phyloP scores from a whole-genome alignment of 2,888 invertebrate genomes.

The Lepidocyrtinus sp. region DNA sequence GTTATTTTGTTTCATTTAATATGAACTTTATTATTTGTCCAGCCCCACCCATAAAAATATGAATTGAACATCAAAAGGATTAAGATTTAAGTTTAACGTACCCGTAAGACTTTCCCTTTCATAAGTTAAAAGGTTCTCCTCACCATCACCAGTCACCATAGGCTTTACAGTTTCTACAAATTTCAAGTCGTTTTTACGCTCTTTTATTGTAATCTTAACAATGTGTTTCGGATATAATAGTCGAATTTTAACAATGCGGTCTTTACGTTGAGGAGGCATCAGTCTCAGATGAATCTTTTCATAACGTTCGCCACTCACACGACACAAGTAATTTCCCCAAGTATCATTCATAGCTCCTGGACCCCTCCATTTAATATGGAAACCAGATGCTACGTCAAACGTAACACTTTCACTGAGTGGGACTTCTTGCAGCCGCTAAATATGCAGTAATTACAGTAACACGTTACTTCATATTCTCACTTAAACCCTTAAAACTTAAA shows the following conservation, averaged over 20 bases:
- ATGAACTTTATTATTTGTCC: too few species aligned
- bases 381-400: conserved; percentile 60
- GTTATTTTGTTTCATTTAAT: too few species aligned
- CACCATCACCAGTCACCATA: conserved; percentile 4
- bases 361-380: conserved; percentile 58
- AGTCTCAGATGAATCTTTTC: conserved; percentile 61
- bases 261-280: conserved; percentile 55
- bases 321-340: conserved; percentile 63
- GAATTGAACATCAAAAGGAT: too few species aligned
- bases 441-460: conserved; percentile 24
- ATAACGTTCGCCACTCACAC: conserved; percentile 40
- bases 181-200: conserved; percentile 20
- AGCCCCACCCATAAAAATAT: too few species aligned
- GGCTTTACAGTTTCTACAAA: conserved; percentile 36
- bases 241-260: conserved; percentile 31
- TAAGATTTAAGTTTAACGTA: too few species aligned
- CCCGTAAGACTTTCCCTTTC: conserved; percentile 45
- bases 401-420: conserved; percentile 39
- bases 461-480: too few species aligned
- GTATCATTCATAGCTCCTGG: conserved; percentile 31
- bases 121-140: conserved; percentile 37
- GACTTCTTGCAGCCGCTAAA: conserved; percentile 57
- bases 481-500: too few species aligned
- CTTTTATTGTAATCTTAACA: conserved; percentile 23
- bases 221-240: conserved; percentile 26